Evolutionary conservation across 2,797 vertebrate species (phyloP).

Genomic region (Darevskia nairensis): DNA sequence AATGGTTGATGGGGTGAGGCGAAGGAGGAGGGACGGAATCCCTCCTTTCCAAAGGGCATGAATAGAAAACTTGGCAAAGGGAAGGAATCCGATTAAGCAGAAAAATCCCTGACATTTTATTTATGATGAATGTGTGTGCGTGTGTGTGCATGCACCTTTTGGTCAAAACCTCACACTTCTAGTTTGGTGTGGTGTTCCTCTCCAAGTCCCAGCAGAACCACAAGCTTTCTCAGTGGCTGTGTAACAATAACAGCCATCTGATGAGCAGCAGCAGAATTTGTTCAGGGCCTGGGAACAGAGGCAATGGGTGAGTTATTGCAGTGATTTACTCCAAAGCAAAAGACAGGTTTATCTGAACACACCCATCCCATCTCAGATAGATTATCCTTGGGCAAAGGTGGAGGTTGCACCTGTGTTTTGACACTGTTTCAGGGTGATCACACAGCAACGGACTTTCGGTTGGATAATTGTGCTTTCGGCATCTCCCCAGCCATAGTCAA

Average conservation of each 20-base stretch:
- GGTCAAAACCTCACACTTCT: neutral
- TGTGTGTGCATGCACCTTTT: neutral
- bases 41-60: conserved; percentile 75
- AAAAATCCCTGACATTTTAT: conserved; percentile 60
- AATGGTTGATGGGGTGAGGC: conserved; percentile 83
- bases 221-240: neutral
- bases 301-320: conserved; percentile 39
- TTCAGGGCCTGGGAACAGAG: conserved; percentile 6
- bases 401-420: neutral
- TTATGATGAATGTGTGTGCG: conserved; percentile 52
- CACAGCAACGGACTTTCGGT: neutral
- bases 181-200: neutral
- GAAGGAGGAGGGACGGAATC: conserved; percentile 66
- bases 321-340: conserved; percentile 20
- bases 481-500: neutral
- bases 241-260: neutral
- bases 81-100: conserved; percentile 72
- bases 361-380: neutral
- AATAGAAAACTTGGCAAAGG: conserved; percentile 73
- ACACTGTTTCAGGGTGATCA: neutral
- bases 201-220: neutral
- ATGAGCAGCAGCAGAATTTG: neutral
- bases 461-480: no score
- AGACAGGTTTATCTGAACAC: neutral
- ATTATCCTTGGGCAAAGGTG: neutral